A percentile compares a stretch with the other conserved stretches of the same genome.
These are phyloP conservation scores for Stigmatopora nigra DNA, from an alignment of 2,113 vertebrate species.

Conservation along the genomic window DNA sequence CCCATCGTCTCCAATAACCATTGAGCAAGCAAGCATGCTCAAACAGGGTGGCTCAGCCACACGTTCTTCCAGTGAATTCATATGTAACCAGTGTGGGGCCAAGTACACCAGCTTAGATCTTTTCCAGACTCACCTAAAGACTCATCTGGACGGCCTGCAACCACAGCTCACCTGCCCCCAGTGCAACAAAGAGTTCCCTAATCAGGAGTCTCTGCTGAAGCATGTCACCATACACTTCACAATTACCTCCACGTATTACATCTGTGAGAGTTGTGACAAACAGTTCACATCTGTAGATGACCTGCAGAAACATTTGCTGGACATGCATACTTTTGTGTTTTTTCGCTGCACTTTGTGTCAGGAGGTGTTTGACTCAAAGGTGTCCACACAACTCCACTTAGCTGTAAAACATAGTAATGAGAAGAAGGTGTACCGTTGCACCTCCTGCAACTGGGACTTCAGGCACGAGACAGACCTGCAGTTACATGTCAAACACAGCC, in stretches of 20 bases:
- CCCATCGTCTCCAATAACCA: slow-evolving; percentile 86
- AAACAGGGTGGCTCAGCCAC: slow-evolving; percentile 83
- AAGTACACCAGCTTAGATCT: slow-evolving; percentile 90
- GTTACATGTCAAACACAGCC: slow-evolving; percentile 94
- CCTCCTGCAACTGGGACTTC: slow-evolving; percentile 98
- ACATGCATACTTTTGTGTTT: slow-evolving; percentile 98
- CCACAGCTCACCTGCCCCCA: slow-evolving; percentile 93
- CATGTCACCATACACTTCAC: slow-evolving; percentile 97
- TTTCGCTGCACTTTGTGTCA: slow-evolving; percentile 97
- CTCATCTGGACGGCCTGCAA: slow-evolving; percentile 87
- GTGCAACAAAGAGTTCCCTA: slow-evolving; percentile 98
- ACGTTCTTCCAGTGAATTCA: slow-evolving; percentile 83
- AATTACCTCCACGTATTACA: slow-evolving; percentile 96
- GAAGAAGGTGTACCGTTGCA: slow-evolving; percentile 94
- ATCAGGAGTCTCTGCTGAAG: slow-evolving; percentile 92
- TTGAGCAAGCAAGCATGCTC: slow-evolving; percentile 82
- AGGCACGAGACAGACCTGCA: slow-evolving; percentile 91
- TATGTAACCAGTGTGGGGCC: slow-evolving; percentile 93
- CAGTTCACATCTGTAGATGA: slow-evolving; percentile 98
- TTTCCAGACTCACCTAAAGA: slow-evolving; percentile 97
- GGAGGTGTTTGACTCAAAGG: slow-evolving; percentile 97
- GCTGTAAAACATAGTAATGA: slow-evolving; percentile 98
- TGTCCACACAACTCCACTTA: slow-evolving; percentile 94
- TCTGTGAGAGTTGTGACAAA: slow-evolving; percentile 98
- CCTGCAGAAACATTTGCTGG: slow-evolving; percentile 93